Base-by-base conservation (phyloP, 2,888 invertebrate genomes). In the Amphipyra tragopoginis region DNA sequence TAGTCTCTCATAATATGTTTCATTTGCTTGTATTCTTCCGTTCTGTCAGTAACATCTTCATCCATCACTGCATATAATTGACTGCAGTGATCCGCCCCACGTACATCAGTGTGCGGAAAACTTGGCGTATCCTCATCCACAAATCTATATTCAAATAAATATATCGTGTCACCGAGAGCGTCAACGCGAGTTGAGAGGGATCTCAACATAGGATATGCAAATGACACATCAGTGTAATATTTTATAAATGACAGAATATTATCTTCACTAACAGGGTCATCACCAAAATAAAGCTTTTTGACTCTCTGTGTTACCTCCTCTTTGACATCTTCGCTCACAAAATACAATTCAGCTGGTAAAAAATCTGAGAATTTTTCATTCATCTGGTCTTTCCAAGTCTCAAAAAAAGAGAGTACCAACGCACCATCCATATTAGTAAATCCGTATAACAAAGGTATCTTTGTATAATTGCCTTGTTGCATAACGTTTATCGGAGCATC, bases 161-260 rank as follows among this genome's bases (percentile, higher is more conserved):
- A 86, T 45, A 86, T 77, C 10, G 75, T 62, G 45, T 86, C 64
- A 42, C 85, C 77, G 0, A 82, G 81, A 36, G 75, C 66, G 15
- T 73, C 61, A 0, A 61, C 49, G 4, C 84, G 83, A 13, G 83
- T 14, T 51, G 74, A 79, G 1, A 82, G 53, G 4, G 82, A 70
- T 48, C 77, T 81, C 10, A 88, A 50, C 55, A 80, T 83, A 1
- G 85, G 74, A 70, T 81, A 86, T 1, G 64, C 75, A 69, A 89
- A 86, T 4, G 81, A 6, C 8, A 79, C 43, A 94, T 96, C 93
- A 8, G 86, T 74, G 54, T 81, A 81, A 38, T 79, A 89, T 49
- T 79, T 57, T 13, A 81, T 60, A 36, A 75, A 86, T 13, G 58
- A n/a, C n/a, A 79, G 39, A 38, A 83, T 59, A 2, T 52, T 80